These are phyloP conservation scores for Tretioscincus oriximinensis DNA, from an alignment of 2,113 vertebrate genomes.

Conservation along the genomic window DNA sequence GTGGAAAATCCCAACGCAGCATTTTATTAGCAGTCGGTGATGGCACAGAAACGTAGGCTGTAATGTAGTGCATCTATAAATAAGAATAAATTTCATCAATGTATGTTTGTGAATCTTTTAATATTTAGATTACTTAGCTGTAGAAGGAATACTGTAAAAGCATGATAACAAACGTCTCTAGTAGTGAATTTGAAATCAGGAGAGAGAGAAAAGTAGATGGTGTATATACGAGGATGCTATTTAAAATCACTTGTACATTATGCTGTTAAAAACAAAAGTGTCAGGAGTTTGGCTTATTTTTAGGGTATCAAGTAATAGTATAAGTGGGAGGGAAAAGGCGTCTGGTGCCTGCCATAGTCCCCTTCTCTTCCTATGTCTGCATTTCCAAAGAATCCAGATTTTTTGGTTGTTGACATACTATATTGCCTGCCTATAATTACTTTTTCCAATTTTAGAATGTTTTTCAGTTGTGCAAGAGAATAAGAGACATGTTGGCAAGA, in stretches of 20 bases:
- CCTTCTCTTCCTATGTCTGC: not conserved
- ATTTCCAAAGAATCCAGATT: constrained; percentile 7
- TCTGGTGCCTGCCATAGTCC: not conserved
- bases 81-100: not conserved
- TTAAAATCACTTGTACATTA: not conserved
- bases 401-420: not conserved
- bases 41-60: not conserved
- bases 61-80: not conserved
- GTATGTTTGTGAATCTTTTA: not conserved
- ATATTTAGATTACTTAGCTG: not conserved
- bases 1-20: not conserved
- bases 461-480: too few species aligned
- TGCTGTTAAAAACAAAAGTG: not conserved
- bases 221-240: too few species aligned
- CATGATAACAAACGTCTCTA: not conserved
- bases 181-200: not conserved
- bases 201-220: too few species aligned
- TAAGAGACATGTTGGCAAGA: too few species aligned
- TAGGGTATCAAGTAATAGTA: constrained; percentile 18
- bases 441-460: not conserved
- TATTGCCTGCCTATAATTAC: not conserved
- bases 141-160: not conserved
- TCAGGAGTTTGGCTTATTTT: not conserved
- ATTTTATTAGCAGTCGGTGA: not conserved
- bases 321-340: constrained; percentile 12